A percentile compares a stretch with the other conserved stretches of the same genome.
Evolutionary conservation across 2,888 invertebrate genomes (phyloP).

Genomic region (Caenorhabditis panamensis): DNA sequence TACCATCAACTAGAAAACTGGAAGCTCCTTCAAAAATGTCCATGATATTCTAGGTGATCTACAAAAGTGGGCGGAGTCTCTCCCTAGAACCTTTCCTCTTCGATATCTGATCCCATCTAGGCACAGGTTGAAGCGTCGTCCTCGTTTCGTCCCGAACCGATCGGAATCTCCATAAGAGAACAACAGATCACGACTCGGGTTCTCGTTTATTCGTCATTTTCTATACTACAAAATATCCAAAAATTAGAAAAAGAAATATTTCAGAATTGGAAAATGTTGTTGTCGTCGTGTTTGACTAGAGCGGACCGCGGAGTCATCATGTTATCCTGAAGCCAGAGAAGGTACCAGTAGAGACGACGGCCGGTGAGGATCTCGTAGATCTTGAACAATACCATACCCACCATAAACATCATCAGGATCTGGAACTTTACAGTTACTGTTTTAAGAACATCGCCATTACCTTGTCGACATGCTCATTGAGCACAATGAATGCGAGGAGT

Average conservation of each 20-base stretch:
- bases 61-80: background rate
- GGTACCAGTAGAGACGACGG: conserved; percentile 73
- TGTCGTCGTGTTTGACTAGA: conserved; percentile 66
- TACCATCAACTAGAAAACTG: background rate
- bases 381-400: conserved; percentile 69
- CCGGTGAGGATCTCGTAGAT: conserved; percentile 70
- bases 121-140: background rate
- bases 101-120: background rate
- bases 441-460: no score
- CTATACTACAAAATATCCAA: background rate
- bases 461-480: conserved; percentile 61
- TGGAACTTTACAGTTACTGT: conserved; percentile 38
- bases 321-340: conserved; percentile 69
- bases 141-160: background rate
- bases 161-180: background rate
- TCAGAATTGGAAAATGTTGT: conserved; percentile 69
- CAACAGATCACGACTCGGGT: background rate
- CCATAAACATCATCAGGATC: conserved; percentile 69
- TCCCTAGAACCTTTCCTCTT: background rate
- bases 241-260: background rate
- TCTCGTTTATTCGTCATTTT: background rate
- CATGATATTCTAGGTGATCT: background rate
- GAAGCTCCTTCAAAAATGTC: background rate
- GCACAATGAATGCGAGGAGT: conserved; percentile 57
- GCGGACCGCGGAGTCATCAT: conserved; percentile 68